Base-by-base conservation (phyloP, 1,140 invertebrate genomes). In the Eciton burchellii region DNA sequence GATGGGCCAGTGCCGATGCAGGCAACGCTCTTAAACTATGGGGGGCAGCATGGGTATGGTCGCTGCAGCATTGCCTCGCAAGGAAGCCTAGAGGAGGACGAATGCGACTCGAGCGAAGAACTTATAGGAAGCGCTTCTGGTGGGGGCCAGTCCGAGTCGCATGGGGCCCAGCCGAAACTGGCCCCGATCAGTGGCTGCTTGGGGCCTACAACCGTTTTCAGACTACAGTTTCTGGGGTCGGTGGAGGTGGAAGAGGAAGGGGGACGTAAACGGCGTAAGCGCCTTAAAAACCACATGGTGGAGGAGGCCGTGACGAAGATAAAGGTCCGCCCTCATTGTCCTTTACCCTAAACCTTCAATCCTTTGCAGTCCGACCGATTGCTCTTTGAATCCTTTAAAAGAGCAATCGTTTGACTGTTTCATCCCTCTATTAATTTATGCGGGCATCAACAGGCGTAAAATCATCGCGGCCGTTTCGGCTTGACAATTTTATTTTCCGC, bases 261-360 rank as follows among this genome's bases (percentile, higher is more conserved):
- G 93, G 96, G 96, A 92, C 94, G 95, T 81, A 95, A 96, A 85
- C 94, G 96, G 85, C 95, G 96, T 91, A 96, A 96, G 94, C 94
- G 97, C 89, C 96, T 96, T 94, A 97, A 97, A 96, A 97, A 97
- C 95, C 96, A 97, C 94, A 97, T 97, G 96, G 98, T 99, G 87
- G 98, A 99, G 95, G 98, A 99, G 94, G 98, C 98, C 90, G 98
- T 99, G 90, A 97, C 97, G 90, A 97, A 98, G 95, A 98, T 99
- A 90, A 99, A 99, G 97, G 98, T 98, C 95, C 94, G 85, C 88
- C 84, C 59, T 76, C 59, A 76, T 81, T 87, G 86, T 72, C 84
- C 81, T 82, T 74, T 65, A 76, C 87, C 84, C 86, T 74, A 88
- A 59, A 87, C 72, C 63, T 82, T 21, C n/a, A 47, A 16, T n/a